These are phyloP conservation scores for Nesogale talazaci DNA, from an alignment of 2,113 vertebrate genomes.

Conservation along the genomic window DNA sequence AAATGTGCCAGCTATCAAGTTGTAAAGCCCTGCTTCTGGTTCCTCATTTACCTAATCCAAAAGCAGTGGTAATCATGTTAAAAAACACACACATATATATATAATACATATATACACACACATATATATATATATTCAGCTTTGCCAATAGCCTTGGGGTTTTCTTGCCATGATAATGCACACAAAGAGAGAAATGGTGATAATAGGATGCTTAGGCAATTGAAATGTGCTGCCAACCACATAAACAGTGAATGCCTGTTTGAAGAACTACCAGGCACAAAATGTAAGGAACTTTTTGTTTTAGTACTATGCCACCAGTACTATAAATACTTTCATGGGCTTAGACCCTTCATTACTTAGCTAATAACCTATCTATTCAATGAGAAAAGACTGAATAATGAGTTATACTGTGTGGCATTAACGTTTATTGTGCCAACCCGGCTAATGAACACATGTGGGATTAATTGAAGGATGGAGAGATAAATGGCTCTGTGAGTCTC, in stretches of 20 bases:
- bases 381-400: conserved; percentile 52
- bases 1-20: neutral
- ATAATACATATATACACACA: too few relatives aligned
- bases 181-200: conserved; percentile 54
- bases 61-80: conserved; percentile 48
- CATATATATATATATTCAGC: too few relatives aligned
- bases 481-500: too few relatives aligned
- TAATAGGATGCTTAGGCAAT: conserved; percentile 35
- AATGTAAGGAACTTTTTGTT: conserved; percentile 79
- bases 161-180: conserved; percentile 31
- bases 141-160: conserved; percentile 68
- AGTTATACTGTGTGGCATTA: conserved; percentile 46
- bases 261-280: conserved; percentile 66
- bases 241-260: conserved; percentile 63
- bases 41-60: conserved; percentile 71
- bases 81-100: conserved; percentile 55
- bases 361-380: conserved; percentile 67
- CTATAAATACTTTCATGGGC: conserved; percentile 77
- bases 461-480: too few relatives aligned
- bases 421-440: too few relatives aligned
- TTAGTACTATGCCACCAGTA: conserved; percentile 66
- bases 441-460: too few relatives aligned
- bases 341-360: conserved; percentile 73
- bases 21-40: conserved; percentile 55
- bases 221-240: conserved; percentile 67